Evolutionary conservation across 2,888 invertebrate species (phyloP).

Genomic region (Zygogramma bicolorata): DNA sequence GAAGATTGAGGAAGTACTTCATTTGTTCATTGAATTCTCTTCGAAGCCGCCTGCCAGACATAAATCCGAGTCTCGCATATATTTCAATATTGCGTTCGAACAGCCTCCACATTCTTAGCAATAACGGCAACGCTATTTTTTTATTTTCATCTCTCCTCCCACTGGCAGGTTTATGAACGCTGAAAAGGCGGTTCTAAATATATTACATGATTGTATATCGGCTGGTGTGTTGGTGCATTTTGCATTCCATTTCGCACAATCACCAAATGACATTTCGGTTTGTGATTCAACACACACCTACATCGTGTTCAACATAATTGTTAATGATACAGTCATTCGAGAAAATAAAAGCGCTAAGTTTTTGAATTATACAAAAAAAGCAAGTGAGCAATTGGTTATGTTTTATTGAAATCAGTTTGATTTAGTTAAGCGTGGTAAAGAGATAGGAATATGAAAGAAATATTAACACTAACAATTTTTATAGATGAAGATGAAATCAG

Average conservation of each 20-base stretch:
- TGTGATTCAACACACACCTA: not conserved
- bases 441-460: no score
- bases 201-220: conserved; percentile 15
- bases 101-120: conserved; percentile 29
- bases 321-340: not conserved
- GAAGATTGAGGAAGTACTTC: conserved; percentile 34
- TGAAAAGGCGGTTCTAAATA: conserved; percentile 33
- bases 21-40: conserved; percentile 31
- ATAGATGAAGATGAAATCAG: no score
- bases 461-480: no score
- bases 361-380: no score
- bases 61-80: conserved; percentile 6
- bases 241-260: conserved; percentile 7
- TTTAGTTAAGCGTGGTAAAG: no score
- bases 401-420: no score
- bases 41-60: not conserved
- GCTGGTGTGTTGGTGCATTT: conserved; percentile 1
- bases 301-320: not conserved
- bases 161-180: conserved; percentile 34
- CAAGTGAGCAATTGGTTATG: no score
- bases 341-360: no score
- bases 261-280: conserved; percentile 15
- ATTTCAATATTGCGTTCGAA: conserved; percentile 29
- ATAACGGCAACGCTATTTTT: conserved; percentile 31
- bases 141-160: conserved; percentile 25